phyloP scores from a whole-genome alignment of 2,888 invertebrate species.

The Idaea aversata region DNA sequence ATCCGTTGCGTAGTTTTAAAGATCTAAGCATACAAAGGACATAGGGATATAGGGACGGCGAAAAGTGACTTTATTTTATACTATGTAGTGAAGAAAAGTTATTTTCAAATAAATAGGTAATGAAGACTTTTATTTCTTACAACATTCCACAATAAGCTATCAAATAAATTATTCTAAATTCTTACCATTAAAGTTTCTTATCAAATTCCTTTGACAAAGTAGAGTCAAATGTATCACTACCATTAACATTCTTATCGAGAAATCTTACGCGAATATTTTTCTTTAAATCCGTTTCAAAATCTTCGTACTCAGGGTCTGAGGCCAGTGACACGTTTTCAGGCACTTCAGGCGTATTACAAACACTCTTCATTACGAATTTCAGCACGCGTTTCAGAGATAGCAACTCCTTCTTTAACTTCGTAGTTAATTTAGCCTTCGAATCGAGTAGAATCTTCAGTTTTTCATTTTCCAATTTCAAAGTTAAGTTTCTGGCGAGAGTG shows the following conservation, averaged over 20 bases:
- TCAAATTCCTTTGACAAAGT: conserved; percentile 42
- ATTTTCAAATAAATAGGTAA: too few relatives aligned
- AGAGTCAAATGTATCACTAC: conserved; percentile 42
- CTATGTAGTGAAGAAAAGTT: too few relatives aligned
- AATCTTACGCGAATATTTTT: conserved; percentile 37
- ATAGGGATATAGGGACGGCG: too few relatives aligned
- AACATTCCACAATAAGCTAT: conserved; percentile 5
- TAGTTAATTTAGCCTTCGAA: conserved; percentile 50
- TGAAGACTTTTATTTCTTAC: conserved; percentile 9
- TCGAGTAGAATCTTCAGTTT: conserved; percentile 55
- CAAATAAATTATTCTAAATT: not conserved
- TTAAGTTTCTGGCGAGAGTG: conserved; percentile 43
- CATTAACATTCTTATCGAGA: conserved; percentile 29
- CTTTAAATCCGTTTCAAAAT: conserved; percentile 51
- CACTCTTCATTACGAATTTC: conserved; percentile 53
- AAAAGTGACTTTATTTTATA: too few relatives aligned
- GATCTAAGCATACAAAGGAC: too few relatives aligned
- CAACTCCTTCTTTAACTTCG: conserved; percentile 57
- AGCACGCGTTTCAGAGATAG: conserved; percentile 48
- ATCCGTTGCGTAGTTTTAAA: too few relatives aligned
- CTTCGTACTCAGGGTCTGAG: conserved; percentile 53
- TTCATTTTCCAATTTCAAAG: conserved; percentile 60
- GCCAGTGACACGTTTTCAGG: conserved; percentile 29
- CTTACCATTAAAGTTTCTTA: conserved; percentile 20
- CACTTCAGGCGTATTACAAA: conserved; percentile 36